A percentile compares a stretch with the other conserved stretches of the same genome.
Evolutionary conservation across 2,888 invertebrate species (phyloP).

Genomic region (Fissipunctia ypsillon): DNA sequence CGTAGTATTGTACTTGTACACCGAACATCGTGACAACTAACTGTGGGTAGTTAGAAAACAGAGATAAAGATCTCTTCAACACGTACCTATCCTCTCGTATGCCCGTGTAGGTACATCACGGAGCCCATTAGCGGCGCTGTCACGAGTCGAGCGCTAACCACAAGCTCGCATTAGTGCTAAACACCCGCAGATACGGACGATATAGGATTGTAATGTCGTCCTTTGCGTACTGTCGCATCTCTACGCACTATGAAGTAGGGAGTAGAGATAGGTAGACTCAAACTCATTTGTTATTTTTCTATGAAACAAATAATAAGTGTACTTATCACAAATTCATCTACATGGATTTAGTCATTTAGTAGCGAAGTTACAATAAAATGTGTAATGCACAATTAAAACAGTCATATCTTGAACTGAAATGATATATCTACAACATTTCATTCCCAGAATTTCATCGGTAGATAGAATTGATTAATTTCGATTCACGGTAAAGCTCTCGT

Average conservation of each 20-base stretch:
- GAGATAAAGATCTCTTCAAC: conserved; percentile 46
- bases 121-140: conserved; percentile 61
- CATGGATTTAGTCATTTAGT: neutral
- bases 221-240: neutral
- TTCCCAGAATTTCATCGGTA: neutral
- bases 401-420: neutral
- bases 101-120: conserved; percentile 42
- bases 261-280: neutral
- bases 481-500: conserved; percentile 12
- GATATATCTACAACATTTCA: neutral
- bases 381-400: neutral
- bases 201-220: conserved; percentile 15
- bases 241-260: conserved; percentile 10
- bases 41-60: conserved; percentile 42
- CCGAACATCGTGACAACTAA: conserved; percentile 7
- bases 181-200: conserved; percentile 44
- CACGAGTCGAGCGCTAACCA: conserved; percentile 54
- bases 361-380: neutral
- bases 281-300: neutral
- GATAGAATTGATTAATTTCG: conserved; percentile 18
- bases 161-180: conserved; percentile 57
- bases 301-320: neutral
- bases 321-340: neutral
- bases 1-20: neutral
- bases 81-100: conserved; percentile 21